Conservation (phyloP, 2,113 vertebrate species). For the Pedetes capensis region DNA sequence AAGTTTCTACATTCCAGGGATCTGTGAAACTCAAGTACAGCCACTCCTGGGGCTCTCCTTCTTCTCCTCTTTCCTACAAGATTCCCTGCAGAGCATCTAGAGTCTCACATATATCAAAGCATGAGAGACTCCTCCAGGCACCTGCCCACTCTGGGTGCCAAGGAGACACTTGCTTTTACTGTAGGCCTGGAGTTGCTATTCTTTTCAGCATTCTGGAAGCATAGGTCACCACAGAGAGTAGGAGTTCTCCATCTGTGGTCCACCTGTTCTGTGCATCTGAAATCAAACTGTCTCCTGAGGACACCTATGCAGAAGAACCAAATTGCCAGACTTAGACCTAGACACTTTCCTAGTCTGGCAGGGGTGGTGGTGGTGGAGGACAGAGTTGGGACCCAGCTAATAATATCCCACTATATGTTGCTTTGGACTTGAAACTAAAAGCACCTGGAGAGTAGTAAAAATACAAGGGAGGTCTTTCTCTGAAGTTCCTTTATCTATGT, state of each 20-base stretch:
- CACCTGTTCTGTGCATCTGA: background rate
- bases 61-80: background rate
- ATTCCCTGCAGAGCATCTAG: background rate
- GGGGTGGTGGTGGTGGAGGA: background rate
- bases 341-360: background rate
- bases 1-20: background rate
- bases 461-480: background rate
- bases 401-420: background rate
- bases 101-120: background rate
- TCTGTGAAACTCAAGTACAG: background rate
- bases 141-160: background rate
- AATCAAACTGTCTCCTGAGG: background rate
- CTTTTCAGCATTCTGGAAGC: background rate
- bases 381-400: background rate
- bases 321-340: background rate
- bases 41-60: background rate
- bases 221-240: background rate
- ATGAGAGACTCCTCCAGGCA: background rate
- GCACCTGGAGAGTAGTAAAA: background rate
- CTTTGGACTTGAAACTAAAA: background rate
- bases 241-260: background rate
- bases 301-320: background rate
- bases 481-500: background rate
- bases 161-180: background rate
- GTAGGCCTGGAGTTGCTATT: background rate